A percentile compares a stretch with the other conserved stretches of the same genome.
phyloP scores from a whole-genome alignment of 2,113 vertebrate species.

The Sphyrna mokarran region DNA sequence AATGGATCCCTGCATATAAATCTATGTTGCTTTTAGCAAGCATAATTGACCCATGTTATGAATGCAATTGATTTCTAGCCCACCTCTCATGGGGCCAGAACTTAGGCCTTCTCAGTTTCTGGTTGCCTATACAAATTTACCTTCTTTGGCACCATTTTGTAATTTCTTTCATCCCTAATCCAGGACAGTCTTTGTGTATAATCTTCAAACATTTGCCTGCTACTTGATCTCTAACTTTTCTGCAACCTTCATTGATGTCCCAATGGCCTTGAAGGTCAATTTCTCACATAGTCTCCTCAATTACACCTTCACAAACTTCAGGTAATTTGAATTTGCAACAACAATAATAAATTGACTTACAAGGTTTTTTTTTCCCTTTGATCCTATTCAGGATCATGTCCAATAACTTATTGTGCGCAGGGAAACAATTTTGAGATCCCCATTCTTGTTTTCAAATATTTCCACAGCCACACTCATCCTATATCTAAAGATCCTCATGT shows the following conservation, averaged over 20 bases:
- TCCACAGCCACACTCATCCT: no score
- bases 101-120: no score
- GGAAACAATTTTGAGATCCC: neutral
- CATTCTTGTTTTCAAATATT: neutral
- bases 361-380: neutral
- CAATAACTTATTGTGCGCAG: neutral
- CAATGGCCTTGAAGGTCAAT: neutral
- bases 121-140: neutral
- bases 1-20: no score
- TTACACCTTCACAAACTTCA: neutral
- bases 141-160: neutral
- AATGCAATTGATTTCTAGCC: no score
- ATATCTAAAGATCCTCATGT: no score
- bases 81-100: no score
- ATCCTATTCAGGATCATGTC: neutral
- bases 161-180: neutral
- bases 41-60: no score
- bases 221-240: neutral
- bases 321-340: neutral
- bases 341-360: neutral
- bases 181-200: neutral
- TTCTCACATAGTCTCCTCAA: neutral
- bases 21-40: no score
- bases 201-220: neutral
- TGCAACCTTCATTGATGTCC: neutral